phyloP scores from a whole-genome alignment of 2,113 vertebrate species.

The Limanda limanda region DNA sequence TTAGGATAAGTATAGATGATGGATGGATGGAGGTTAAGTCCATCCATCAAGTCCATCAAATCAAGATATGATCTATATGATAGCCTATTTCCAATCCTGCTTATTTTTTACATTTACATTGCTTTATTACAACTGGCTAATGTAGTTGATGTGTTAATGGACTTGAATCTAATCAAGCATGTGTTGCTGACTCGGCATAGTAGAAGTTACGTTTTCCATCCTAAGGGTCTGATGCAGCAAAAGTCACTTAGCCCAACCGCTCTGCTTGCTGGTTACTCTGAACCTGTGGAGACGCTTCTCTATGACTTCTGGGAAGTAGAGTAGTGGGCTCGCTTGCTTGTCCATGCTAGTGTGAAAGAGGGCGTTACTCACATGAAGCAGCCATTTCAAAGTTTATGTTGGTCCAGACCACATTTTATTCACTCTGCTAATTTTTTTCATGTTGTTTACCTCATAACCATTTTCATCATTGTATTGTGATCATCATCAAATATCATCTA shows the following conservation, averaged over 20 bases:
- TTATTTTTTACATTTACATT: neutral
- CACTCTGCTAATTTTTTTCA: constrained; percentile 13
- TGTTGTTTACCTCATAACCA: constrained; percentile 34
- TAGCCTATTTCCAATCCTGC: neutral
- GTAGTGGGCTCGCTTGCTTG: neutral
- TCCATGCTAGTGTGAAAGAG: constrained; percentile 6
- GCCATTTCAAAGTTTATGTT: constrained; percentile 35
- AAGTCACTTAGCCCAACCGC: constrained; percentile 15
- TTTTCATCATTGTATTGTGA: constrained; percentile 13
- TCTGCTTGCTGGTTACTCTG: constrained; percentile 17
- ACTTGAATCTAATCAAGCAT: neutral
- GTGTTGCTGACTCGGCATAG: neutral
- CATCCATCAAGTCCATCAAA: too few species aligned
- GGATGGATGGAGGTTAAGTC: neutral
- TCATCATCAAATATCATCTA: constrained; percentile 22
- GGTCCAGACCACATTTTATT: neutral
- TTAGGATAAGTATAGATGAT: neutral
- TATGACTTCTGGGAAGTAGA: constrained; percentile 11
- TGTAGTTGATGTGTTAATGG: neutral
- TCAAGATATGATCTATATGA: too few species aligned
- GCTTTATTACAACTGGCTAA: neutral
- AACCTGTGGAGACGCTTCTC: neutral
- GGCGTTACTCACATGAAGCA: constrained; percentile 58
- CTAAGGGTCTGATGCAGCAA: neutral
- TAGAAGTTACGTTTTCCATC: neutral